Evolutionary conservation across 2,797 vertebrate genomes (phyloP).

Genomic region (Notolepis coatsorum): DNA sequence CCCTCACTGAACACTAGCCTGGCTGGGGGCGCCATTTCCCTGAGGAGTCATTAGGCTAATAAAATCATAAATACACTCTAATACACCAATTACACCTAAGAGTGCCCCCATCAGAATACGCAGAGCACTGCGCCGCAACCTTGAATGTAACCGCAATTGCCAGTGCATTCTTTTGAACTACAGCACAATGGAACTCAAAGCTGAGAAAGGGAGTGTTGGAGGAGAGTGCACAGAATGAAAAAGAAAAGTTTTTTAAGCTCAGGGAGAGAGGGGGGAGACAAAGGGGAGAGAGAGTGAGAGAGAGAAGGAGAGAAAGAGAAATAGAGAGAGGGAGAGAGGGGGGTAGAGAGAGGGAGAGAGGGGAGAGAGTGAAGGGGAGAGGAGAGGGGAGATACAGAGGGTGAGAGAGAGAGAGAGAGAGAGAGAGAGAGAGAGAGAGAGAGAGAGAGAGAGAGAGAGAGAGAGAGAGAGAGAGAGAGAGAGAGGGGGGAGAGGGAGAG

Average conservation of each 20-base stretch:
- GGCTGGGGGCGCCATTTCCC: constrained; percentile 48
- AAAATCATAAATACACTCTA: constrained; percentile 56
- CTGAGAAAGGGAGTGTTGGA: no score
- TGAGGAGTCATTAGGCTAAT: constrained; percentile 56
- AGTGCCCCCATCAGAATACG: constrained; percentile 19
- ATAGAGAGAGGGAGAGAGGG: no score
- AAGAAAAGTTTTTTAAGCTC: background rate
- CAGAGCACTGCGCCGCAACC: constrained; percentile 10
- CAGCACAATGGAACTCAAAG: background rate
- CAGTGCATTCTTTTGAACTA: background rate
- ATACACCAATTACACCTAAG: constrained; percentile 52
- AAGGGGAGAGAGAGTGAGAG: background rate
- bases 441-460: no score
- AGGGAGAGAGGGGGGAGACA: background rate
- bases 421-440: no score
- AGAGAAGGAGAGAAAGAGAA: no score
- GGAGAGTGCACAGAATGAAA: background rate
- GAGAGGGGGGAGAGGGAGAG: background rate
- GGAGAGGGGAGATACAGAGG: no score
- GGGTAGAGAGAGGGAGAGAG: no score
- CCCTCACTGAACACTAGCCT: constrained; percentile 37
- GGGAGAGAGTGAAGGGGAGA: no score
- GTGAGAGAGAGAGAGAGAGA: no score
- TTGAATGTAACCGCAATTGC: constrained; percentile 11
- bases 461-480: background rate